These are phyloP conservation scores for Halocynthia roretzi DNA, from an alignment of 23 tunicate genomes.

Conservation along the genomic window DNA sequence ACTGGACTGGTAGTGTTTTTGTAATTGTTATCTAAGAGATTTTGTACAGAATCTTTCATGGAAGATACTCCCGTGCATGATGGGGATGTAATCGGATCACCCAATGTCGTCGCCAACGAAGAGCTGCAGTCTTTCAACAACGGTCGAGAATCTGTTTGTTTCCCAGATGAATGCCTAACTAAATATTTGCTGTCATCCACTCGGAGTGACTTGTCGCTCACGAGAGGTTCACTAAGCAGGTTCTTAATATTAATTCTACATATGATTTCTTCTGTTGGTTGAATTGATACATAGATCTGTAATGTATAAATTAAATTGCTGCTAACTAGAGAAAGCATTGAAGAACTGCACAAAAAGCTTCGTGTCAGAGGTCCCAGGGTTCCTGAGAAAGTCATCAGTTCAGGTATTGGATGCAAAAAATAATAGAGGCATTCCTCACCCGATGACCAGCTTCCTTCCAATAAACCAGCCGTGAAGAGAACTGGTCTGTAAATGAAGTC, in stretches of 20 bases:
- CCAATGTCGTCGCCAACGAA: background rate
- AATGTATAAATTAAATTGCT: background rate
- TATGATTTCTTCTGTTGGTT: background rate
- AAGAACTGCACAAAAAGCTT: slow-evolving; percentile 53
- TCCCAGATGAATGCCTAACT: slow-evolving; percentile 7
- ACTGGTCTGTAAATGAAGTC: too few relatives aligned
- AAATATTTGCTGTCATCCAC: slow-evolving; percentile 55
- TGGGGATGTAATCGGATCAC: slow-evolving; percentile 1
- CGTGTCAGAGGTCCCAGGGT: slow-evolving; percentile 11
- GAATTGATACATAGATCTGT: background rate
- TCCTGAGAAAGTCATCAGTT: too few relatives aligned
- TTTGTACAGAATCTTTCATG: slow-evolving; percentile 22
- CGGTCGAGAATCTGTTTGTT: slow-evolving; percentile 13
- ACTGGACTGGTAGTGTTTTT: too few relatives aligned
- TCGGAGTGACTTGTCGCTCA: slow-evolving; percentile 40
- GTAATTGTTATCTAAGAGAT: too few relatives aligned
- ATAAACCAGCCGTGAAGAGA: too few relatives aligned
- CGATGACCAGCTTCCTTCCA: too few relatives aligned
- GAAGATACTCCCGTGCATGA: slow-evolving; percentile 19
- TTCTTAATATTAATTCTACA: background rate
- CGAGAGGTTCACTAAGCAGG: slow-evolving; percentile 78
- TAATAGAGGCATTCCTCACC: too few relatives aligned
- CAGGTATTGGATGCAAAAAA: too few relatives aligned
- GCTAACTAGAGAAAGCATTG: slow-evolving; percentile 60
- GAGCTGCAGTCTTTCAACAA: slow-evolving; percentile 3